Evolutionary conservation across 2,113 vertebrate species (phyloP).

Genomic region (Felis catus): F.catus_Fca126_mat1.0 CM031425.1:21327501-21328000

Average conservation of each 20-base stretch:
- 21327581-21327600: conserved; percentile 67
- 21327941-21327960: not conserved
- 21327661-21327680: conserved; percentile 41
- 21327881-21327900: not conserved
- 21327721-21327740: not conserved
- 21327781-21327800: not conserved
- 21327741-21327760: no score
- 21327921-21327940: not conserved
- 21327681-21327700: not conserved
- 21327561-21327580: conserved; percentile 27
- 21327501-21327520: not conserved
- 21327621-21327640: conserved; percentile 21
- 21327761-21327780: not conserved
- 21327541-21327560: not conserved
- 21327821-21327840: not conserved
- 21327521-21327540: not conserved
- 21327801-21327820: not conserved
- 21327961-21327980: not conserved
- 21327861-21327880: not conserved
- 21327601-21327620: conserved; percentile 60
- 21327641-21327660: not conserved
- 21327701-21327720: not conserved
- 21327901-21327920: not conserved
- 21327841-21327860: not conserved
- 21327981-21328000: not conserved